Evolutionary conservation across 2,797 vertebrate genomes (phyloP).

Genomic region (Onychomys leucogaster): DNA sequence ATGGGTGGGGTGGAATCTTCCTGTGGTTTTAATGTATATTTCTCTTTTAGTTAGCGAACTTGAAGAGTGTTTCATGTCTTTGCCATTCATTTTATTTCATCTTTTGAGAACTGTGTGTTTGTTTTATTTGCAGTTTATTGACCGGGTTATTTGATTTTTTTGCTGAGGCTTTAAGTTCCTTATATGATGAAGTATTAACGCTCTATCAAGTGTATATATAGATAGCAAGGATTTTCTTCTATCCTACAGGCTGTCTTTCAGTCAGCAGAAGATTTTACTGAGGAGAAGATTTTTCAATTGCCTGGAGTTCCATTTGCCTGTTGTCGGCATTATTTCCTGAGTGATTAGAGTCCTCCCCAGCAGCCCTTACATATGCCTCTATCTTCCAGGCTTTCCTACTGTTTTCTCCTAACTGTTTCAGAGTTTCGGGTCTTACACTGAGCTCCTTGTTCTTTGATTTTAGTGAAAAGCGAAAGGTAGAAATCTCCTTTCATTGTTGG

Average conservation of each 20-base stretch:
- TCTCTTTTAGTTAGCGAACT: background rate
- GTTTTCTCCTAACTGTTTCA: background rate
- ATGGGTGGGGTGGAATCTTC: background rate
- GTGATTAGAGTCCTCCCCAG: background rate
- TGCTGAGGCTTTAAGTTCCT: background rate
- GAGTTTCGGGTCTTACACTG: background rate
- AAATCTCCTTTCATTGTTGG: background rate
- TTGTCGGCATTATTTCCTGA: background rate
- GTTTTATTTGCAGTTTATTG: background rate
- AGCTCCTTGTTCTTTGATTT: background rate
- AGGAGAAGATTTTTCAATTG: background rate
- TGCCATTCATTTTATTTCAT: background rate
- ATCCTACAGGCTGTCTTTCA: background rate
- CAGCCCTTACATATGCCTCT: background rate
- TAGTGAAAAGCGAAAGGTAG: background rate
- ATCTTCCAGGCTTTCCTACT: background rate
- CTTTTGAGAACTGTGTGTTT: background rate
- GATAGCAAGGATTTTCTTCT: background rate
- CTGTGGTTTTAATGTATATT: background rate
- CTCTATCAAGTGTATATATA: background rate
- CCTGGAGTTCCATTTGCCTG: background rate
- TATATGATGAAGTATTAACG: background rate
- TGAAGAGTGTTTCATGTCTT: background rate
- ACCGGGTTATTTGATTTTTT: background rate
- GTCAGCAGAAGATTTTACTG: background rate